Percentiles rank a stretch among this genome's conserved stretches.
Evolutionary conservation across 1,140 invertebrate species (phyloP).

Genomic region (Monomorium pharaonis): DNA sequence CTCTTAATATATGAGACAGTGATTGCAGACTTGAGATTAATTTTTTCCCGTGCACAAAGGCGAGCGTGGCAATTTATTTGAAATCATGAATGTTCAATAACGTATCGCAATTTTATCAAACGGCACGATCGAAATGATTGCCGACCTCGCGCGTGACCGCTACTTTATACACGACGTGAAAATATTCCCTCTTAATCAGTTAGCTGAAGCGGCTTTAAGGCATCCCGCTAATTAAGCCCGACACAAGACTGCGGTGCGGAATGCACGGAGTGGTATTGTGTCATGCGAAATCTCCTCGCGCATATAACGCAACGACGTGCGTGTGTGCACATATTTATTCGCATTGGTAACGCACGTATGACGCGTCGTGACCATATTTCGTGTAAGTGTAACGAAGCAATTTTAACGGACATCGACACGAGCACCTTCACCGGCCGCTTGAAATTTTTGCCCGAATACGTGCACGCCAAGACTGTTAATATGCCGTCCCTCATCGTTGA

Average conservation of each 20-base stretch:
- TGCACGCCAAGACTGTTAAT: neutral
- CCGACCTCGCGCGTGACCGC: neutral
- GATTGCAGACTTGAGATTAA: no score
- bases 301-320: neutral
- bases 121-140: neutral
- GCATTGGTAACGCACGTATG: neutral
- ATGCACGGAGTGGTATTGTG: neutral
- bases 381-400: constrained; percentile 64
- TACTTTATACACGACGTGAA: neutral
- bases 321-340: constrained; percentile 19
- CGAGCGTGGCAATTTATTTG: neutral
- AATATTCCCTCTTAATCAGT: neutral
- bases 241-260: neutral
- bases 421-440: neutral
- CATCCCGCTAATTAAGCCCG: constrained; percentile 15
- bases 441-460: constrained; percentile 31
- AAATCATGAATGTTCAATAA: neutral
- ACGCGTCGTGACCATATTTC: constrained; percentile 30
- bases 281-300: constrained; percentile 17
- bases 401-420: constrained; percentile 26
- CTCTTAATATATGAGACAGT: no score
- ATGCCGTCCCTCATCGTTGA: neutral
- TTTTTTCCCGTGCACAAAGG: no score
- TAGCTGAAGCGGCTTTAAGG: neutral
- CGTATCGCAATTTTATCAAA: neutral